Conservation (phyloP, 2,113 vertebrate genomes). For the Pteronura brasiliensis region DNA sequence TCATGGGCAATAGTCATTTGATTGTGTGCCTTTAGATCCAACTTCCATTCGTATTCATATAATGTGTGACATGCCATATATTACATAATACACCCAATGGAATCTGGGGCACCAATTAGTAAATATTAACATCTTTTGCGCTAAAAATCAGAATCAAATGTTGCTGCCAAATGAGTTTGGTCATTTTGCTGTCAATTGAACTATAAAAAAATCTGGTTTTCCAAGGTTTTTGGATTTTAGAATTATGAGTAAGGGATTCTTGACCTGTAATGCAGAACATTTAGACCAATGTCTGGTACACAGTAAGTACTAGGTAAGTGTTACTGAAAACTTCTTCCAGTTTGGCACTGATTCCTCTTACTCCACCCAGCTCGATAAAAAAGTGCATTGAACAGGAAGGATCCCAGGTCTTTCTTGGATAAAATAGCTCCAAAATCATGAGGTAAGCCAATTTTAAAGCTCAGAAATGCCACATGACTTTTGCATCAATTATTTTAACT, state of each 20-base stretch:
- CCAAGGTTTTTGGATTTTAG: slow-evolving; percentile 16
- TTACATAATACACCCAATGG: not conserved
- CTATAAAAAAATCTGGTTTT: not conserved
- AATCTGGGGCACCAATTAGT: slow-evolving; percentile 1
- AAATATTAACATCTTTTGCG: not conserved
- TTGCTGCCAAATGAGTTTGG: slow-evolving; percentile 26
- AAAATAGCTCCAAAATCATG: slow-evolving; percentile 37
- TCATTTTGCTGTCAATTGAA: not conserved
- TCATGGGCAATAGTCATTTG: not conserved
- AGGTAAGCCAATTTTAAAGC: not conserved
- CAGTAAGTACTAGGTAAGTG: not conserved
- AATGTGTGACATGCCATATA: not conserved
- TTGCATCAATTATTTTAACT: slow-evolving; percentile 8
- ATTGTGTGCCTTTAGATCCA: not conserved
- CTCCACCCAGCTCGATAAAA: not conserved
- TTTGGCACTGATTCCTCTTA: not conserved
- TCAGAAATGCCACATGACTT: not conserved
- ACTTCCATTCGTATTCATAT: not conserved
- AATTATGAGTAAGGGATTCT: not conserved
- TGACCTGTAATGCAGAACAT: not conserved
- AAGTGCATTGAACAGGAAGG: not conserved
- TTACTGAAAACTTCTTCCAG: not conserved
- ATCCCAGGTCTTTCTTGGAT: not conserved
- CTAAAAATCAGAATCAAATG: slow-evolving; percentile 5
- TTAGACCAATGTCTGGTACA: not conserved